Base-by-base conservation (phyloP, 2,888 invertebrate genomes). In the Holacanthella duospinosa region DNA sequence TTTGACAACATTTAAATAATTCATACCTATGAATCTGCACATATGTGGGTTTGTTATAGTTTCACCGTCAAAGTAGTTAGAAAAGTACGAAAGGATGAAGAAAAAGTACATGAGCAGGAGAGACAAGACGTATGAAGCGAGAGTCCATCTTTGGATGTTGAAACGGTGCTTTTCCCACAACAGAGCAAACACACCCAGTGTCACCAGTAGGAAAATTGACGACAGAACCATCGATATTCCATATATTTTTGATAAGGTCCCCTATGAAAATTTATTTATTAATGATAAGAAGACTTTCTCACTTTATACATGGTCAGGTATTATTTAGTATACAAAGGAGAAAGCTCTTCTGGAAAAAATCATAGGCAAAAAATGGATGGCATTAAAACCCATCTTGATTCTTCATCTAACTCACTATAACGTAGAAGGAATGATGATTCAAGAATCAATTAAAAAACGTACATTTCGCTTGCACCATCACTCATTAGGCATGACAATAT, bases 151-250 rank as follows among this genome's bases (percentile, higher is more conserved):
- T 27, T 71, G 71, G 6, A 71, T 68, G 53, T 69, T 70, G 53
- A 68, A 67, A 27, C 68, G 68, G 59, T 70, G 67, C 36, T 67
- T 67, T 29, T 72, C 72, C 69, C 68, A 70, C 1, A 72, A 63
- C 1, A 70, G 54, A 25, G 61, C 53, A 55, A 70, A 71, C 1
- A 71, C 70, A 9, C 64, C 61, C 21, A 72, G 60, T 16, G 71
- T 72, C 25, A 71, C 53, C 4, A 70, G 55, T 16, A 70, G 66
- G 54, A 72, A 72, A 27, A 68, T 59, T 2, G 69, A 68, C 6
- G 70, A 69, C 27, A 70, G 59, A 1, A 68, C 55, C 69, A 72
- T 68, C 9, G 66, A 67, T 1, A 66, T 57, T 26, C 67, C 71
- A 56, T 72, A 72, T 25, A 71, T 19, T 59, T 59, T 29, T 4